Conservation (phyloP, 2,888 invertebrate genomes). For the Ormyrus nitidulus region DNA sequence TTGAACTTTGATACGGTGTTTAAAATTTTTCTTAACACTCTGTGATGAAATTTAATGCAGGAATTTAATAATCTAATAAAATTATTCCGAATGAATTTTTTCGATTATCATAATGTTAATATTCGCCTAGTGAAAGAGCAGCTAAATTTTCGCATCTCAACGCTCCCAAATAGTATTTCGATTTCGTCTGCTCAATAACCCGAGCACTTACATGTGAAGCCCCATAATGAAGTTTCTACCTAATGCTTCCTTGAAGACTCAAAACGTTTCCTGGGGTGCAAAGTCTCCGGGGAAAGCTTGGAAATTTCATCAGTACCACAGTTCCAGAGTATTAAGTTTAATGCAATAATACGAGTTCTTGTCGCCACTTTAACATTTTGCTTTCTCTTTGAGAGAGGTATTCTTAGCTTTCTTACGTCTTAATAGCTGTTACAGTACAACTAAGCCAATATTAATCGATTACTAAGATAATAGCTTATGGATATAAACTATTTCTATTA, state of each 20-base stretch:
- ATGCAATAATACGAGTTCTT: conserved; percentile 17
- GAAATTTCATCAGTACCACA: conserved; percentile 28
- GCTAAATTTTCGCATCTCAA: background rate
- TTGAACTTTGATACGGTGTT: too few species aligned
- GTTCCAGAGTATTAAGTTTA: conserved; percentile 29
- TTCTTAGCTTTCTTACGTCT: too few species aligned
- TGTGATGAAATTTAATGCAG: too few species aligned
- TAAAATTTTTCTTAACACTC: too few species aligned
- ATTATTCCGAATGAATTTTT: too few species aligned
- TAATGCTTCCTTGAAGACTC: conserved; percentile 40
- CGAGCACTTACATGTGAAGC: background rate
- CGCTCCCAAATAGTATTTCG: background rate
- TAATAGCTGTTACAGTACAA: too few species aligned
- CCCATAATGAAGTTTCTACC: conserved; percentile 36
- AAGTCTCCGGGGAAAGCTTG: conserved; percentile 25
- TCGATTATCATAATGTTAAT: too few species aligned
- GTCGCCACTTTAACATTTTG: conserved; percentile 9
- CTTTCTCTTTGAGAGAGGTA: too few species aligned
- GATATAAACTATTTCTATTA: too few species aligned
- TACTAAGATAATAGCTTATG: too few species aligned
- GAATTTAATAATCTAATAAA: too few species aligned
- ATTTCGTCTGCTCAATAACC: conserved; percentile 23
- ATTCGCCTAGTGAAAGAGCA: background rate
- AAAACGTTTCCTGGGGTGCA: conserved; percentile 19
- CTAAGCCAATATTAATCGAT: too few species aligned